A percentile compares a stretch with the other conserved stretches of the same genome.
Evolutionary conservation across 2,797 vertebrate species (phyloP).

Genomic region (Lacerta bilineata): DNA sequence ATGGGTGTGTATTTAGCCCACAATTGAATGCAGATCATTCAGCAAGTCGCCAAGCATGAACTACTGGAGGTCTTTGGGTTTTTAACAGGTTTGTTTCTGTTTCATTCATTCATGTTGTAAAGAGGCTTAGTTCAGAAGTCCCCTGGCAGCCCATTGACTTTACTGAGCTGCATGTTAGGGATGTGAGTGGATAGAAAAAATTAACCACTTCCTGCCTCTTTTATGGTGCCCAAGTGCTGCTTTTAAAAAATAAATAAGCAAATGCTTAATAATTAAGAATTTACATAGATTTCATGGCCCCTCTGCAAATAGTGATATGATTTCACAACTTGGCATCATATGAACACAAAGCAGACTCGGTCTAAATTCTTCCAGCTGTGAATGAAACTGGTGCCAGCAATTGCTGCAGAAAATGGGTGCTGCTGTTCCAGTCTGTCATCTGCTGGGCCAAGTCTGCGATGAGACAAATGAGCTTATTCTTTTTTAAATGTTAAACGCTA

Average conservation of each 20-base stretch:
- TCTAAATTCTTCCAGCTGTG: conserved; percentile 6
- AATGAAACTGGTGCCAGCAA: not conserved
- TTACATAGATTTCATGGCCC: not conserved
- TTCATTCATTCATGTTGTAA: not conserved
- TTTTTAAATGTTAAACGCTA: not conserved
- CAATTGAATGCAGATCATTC: not conserved
- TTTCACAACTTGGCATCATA: not conserved
- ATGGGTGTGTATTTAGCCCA: not conserved
- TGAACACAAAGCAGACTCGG: not conserved
- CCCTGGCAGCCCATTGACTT: not conserved
- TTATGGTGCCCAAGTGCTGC: not conserved
- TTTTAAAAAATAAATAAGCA: not conserved
- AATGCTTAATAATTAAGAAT: not conserved
- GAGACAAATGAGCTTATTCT: not conserved
- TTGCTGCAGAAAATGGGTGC: not conserved
- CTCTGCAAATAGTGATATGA: not conserved
- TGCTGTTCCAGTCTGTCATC: not conserved
- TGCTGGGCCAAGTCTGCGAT: not conserved
- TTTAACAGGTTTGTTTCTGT: not conserved
- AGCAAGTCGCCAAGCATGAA: not conserved
- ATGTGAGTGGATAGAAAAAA: not conserved
- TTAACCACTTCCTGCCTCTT: not conserved
- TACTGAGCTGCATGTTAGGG: not conserved
- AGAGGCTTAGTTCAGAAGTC: not conserved
- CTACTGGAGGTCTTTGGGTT: not conserved